Evolutionary conservation across 2,888 invertebrate species (phyloP).

Genomic region (Acronicta psi): DNA sequence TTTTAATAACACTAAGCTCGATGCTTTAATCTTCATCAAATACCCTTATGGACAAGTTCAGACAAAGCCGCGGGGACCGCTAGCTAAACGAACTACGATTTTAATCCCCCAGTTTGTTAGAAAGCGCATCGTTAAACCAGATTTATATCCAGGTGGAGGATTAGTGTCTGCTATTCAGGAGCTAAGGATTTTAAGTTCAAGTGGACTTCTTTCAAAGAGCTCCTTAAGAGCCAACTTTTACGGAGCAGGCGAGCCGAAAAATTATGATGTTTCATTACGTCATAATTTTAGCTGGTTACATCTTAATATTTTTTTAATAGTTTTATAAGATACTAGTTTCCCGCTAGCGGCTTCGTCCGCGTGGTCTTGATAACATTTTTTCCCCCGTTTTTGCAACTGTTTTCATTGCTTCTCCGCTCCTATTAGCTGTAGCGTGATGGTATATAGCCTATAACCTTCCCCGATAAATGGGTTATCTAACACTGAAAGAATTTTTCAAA

Average conservation of each 20-base stretch:
- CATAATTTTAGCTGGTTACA: slow-evolving; percentile 7
- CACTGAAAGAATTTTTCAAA: too few relatives aligned
- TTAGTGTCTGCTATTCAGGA: slow-evolving; percentile 20
- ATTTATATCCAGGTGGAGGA: slow-evolving; percentile 44
- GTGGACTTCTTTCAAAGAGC: slow-evolving; percentile 34
- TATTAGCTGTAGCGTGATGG: too few relatives aligned
- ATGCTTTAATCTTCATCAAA: neutral
- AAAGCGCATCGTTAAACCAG: slow-evolving; percentile 53
- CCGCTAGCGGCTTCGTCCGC: too few relatives aligned
- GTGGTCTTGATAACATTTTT: too few relatives aligned
- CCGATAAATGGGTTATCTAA: too few relatives aligned
- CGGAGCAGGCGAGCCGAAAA: slow-evolving; percentile 26
- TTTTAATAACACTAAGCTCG: neutral
- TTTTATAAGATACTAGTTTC: neutral
- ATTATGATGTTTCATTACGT: too few relatives aligned
- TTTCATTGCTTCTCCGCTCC: too few relatives aligned
- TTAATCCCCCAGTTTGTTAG: slow-evolving; percentile 47
- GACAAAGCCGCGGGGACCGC: slow-evolving; percentile 4
- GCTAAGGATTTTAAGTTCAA: slow-evolving; percentile 40
- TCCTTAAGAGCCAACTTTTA: slow-evolving; percentile 21
- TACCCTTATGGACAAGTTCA: neutral
- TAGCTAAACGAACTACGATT: slow-evolving; percentile 3
- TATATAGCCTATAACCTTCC: too few relatives aligned
- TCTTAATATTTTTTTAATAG: neutral
- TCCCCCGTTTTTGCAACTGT: too few relatives aligned